Conservation (phyloP, 2,888 invertebrate genomes). For the Melipona beecheii region DNA sequence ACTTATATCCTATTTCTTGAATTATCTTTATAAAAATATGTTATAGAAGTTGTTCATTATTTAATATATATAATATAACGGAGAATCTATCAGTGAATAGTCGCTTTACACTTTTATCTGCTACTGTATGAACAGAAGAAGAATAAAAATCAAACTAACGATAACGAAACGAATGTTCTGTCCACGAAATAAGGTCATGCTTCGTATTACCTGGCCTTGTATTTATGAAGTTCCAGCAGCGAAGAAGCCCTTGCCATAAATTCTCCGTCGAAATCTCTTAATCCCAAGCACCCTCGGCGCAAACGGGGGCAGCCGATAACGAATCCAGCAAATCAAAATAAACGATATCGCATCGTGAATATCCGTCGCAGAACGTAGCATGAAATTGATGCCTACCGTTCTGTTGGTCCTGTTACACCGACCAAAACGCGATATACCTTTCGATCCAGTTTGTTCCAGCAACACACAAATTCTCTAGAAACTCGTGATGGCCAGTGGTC, state of each 20-base stretch:
- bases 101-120: no score
- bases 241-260: slow-evolving; percentile 47
- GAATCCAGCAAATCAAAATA: slow-evolving; percentile 58
- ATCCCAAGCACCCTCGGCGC: slow-evolving; percentile 43
- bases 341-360: slow-evolving; percentile 44
- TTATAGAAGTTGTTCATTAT: no score
- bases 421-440: slow-evolving; percentile 30
- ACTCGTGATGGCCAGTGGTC: neutral
- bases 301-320: slow-evolving; percentile 38
- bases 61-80: no score
- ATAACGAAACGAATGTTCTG: neutral
- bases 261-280: slow-evolving; percentile 54
- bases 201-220: slow-evolving; percentile 1
- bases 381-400: slow-evolving; percentile 34
- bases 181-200: slow-evolving; percentile 4
- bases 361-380: slow-evolving; percentile 26
- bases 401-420: neutral
- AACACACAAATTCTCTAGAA: slow-evolving; percentile 17
- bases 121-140: neutral
- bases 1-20: no score
- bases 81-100: no score
- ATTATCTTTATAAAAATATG: no score
- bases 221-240: slow-evolving; percentile 50
- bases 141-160: neutral
- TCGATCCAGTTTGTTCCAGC: slow-evolving; percentile 2